Evolutionary conservation across 2,888 invertebrate species (phyloP), one percentile per base, ranked within the genome.

Genomic region (Dolichopus griseipennis): DNA sequence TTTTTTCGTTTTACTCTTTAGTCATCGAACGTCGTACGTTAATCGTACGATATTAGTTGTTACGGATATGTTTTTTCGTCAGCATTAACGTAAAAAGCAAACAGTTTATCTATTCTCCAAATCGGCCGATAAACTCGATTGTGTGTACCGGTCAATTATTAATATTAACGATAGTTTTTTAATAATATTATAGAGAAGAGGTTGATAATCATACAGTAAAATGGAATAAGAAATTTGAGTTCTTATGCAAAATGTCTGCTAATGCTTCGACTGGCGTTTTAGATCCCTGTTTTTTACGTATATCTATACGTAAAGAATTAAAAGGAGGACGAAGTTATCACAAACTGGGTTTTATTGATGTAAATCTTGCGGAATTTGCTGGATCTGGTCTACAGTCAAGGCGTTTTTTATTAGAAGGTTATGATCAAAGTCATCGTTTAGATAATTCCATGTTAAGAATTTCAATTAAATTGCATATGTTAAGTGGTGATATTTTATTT

Each of bases 321-420:
- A 90, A 90, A 79, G 90, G 90, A 80, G 82, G 82, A 68, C 80
- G 82, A 73, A 82, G 82, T 74, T 82, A 81, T 76, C 93, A 93
- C 83, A 98, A 98, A 85, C 87, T 99, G 76, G 98, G 98, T 74
- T 98, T 95, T 85, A 96, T 93, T 75, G 97, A 97, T 84, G 86
- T 98, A 77, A 97, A 99, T 85, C 87, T 98, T 79, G 94, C 97
- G 69, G 96, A 97, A 84, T 93, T 93, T 83, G 97, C 98, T 68
- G 97, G 96, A 72, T 90, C 95, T 62, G 97, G 97, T 62, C 86
- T 90, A 76, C 90, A 90, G 69, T 88, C 90, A 75, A 87, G 93
- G 73, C 90, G 93, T 75, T 97, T 93, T 81, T 87, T 98, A 72
- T 86, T 98, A 71, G 97, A 97, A 83, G 98, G 97, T 21, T 98